These are phyloP conservation scores for Acanthoscelides obtectus DNA, from an alignment of 2,888 invertebrate species.

Conservation along the genomic window DNA sequence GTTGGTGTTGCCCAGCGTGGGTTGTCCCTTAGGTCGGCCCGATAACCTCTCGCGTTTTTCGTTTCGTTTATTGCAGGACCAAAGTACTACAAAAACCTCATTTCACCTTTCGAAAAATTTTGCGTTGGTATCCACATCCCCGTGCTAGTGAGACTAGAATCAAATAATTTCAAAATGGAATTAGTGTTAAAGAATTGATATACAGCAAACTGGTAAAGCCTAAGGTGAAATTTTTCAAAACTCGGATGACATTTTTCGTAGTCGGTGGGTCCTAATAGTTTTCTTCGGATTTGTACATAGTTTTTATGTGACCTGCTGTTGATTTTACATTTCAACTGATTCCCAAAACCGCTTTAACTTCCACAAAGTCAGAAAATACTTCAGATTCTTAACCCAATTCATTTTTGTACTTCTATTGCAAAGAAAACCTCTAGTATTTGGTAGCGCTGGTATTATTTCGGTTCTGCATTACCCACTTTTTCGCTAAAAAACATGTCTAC, in stretches of 20 bases:
- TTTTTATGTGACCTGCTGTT: neutral
- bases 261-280: neutral
- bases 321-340: neutral
- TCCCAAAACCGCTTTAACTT: neutral
- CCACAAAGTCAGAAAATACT: neutral
- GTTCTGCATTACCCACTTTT: too few relatives aligned
- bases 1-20: neutral
- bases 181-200: conserved; percentile 23
- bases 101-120: conserved; percentile 13
- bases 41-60: conserved; percentile 10
- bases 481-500: too few relatives aligned
- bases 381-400: too few relatives aligned
- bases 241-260: conserved; percentile 2
- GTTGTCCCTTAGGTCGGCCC: neutral
- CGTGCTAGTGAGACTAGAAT: conserved; percentile 24
- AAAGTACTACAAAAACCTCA: conserved; percentile 7
- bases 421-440: too few relatives aligned
- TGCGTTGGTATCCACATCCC: conserved; percentile 5
- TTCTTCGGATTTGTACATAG: neutral
- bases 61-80: conserved; percentile 16
- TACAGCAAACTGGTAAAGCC: conserved; percentile 5
- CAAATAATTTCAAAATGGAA: conserved; percentile 19
- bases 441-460: too few relatives aligned
- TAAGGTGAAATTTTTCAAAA: conserved; percentile 7
- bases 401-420: too few relatives aligned